phyloP scores from a whole-genome alignment of 2,113 vertebrate genomes.

The Oryctolagus cuniculus region mOryCun1.1 NC_091436.1:133727501-133728000 shows the following conservation, averaged over 20 bases:
- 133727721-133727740: not conserved
- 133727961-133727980: not conserved
- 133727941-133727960: not conserved
- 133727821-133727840: constrained; percentile 71
- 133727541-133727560: not conserved
- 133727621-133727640: not conserved
- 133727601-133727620: not conserved
- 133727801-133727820: constrained; percentile 71
- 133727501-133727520: not conserved
- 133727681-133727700: not conserved
- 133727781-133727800: constrained; percentile 63
- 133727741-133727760: not conserved
- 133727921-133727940: constrained; percentile 47
- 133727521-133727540: not conserved
- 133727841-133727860: constrained; percentile 81
- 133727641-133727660: not conserved
- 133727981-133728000: not conserved
- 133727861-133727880: constrained; percentile 62
- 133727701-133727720: not conserved
- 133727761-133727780: not conserved
- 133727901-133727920: constrained; percentile 21
- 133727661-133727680: not conserved
- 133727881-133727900: constrained; percentile 69
- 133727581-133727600: not conserved
- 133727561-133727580: not conserved